phyloP scores from a whole-genome alignment of 2,888 invertebrate genomes.

The Megaustenia siamemsis region DNA sequence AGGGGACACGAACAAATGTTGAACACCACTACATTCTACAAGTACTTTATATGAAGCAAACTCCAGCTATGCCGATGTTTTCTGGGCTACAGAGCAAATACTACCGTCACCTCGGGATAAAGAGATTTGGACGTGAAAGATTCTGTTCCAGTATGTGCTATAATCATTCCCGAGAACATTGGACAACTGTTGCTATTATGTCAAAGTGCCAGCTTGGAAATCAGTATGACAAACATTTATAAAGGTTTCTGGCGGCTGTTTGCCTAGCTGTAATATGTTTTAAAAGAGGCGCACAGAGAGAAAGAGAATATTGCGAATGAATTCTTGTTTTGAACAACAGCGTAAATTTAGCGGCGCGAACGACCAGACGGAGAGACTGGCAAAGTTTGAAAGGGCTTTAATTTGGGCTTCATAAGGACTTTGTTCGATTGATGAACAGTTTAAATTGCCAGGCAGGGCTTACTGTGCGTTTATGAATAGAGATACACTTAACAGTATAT shows the following conservation, averaged over 20 bases:
- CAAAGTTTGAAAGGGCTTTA: background rate
- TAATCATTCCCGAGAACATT: slow-evolving; percentile 11
- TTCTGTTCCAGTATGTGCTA: background rate
- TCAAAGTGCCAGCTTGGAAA: slow-evolving; percentile 24
- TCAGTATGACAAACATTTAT: slow-evolving; percentile 42
- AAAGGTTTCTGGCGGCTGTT: slow-evolving; percentile 23
- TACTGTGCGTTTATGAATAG: background rate
- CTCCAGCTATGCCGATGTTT: background rate
- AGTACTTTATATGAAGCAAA: background rate
- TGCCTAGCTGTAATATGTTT: slow-evolving; percentile 14
- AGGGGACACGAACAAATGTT: too few species aligned
- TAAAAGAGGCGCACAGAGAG: background rate
- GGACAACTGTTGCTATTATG: slow-evolving; percentile 39
- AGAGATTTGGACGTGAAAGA: background rate
- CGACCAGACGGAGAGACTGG: background rate
- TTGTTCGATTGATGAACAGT: slow-evolving; percentile 5
- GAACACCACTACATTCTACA: too few species aligned
- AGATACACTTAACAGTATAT: slow-evolving; percentile 18
- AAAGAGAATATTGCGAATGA: background rate
- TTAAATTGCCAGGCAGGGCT: slow-evolving; percentile 6
- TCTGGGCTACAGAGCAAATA: background rate
- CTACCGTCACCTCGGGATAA: background rate
- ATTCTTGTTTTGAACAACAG: background rate
- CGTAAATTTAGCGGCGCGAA: background rate
- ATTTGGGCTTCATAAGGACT: background rate